Evolutionary conservation across 2,888 invertebrate species (phyloP), one percentile per base, ranked within the genome.

Genomic region (Listrodromus nycthemerus): DNA sequence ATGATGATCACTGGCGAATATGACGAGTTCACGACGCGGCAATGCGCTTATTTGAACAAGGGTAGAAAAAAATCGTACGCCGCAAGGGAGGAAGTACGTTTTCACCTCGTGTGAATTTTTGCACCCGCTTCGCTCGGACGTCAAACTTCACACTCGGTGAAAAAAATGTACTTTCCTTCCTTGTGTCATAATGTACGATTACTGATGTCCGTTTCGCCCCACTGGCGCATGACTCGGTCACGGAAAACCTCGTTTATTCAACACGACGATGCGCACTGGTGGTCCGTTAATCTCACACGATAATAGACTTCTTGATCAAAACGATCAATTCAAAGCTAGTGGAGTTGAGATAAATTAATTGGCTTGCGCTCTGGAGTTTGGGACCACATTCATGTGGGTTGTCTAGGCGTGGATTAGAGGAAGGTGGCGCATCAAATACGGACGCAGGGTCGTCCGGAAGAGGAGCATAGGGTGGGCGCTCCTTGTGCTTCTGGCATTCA

Each of bases 401-500:
- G 16, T 27, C 58, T 27, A 1, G 58, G 58, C 16, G 2, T 6
- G n/a, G 27, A 61, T 61, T 5, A 30, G 48, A 45, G 61, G 48
- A n/a, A n/a, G 45, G 45, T 16, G 41, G 41, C 41, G 16, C 61
- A 61, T 73, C 73, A 73, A 73, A 73, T 45, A 30, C 27, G 30
- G 61, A 30, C 61, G 61, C 27, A 7, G 2, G n/a, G n/a, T 30
- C 30, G 61, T 16, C n/a, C 27, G 16, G 61, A 6, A 16, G 24
- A 45, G 61, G 45, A 30, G 63, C 16, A 16, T 69, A 19, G 21
- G 16, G 61, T 6, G 30, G 21, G 19, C 24, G 65, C 24, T 50
- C 5, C 48, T 71, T 48, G 67, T 65, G 82, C 50, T 67, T 55
- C 41, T 75, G 83, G 83, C 70, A 83, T 80, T 80, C 65, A 69